Evolutionary conservation across 1,140 invertebrate species (phyloP).

Genomic region (Oscheius sp.): DNA sequence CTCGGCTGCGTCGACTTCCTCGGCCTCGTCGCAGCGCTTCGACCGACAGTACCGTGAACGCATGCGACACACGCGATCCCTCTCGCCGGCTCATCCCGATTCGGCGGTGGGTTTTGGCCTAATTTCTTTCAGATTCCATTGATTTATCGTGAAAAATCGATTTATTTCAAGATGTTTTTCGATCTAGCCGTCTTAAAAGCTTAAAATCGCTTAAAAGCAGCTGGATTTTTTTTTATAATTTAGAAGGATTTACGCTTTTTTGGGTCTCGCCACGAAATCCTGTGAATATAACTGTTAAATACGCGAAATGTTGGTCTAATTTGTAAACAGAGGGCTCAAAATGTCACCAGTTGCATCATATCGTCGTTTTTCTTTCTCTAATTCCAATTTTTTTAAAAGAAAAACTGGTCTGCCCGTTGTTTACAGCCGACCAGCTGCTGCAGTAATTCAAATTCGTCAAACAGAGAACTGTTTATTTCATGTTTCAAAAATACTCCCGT

Average conservation of each 20-base stretch:
- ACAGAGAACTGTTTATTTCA: background rate
- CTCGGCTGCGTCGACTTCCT: background rate
- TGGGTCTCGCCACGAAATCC: too few relatives aligned
- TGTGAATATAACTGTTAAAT: background rate
- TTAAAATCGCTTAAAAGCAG: too few relatives aligned
- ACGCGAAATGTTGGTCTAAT: background rate
- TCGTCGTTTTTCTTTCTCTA: background rate
- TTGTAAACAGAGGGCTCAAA: background rate
- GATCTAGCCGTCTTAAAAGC: too few relatives aligned
- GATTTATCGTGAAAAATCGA: background rate
- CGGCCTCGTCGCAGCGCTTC: background rate
- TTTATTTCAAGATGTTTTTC: too few relatives aligned
- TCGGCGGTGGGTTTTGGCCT: constrained; percentile 18
- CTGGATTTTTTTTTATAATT: background rate
- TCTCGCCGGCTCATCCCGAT: constrained; percentile 34
- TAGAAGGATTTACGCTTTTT: background rate
- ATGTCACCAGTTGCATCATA: background rate
- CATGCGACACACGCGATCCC: constrained; percentile 6
- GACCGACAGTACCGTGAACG: background rate
- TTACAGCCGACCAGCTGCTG: too few relatives aligned
- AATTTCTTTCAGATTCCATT: too few relatives aligned
- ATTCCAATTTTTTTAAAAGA: background rate
- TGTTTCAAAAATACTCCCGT: background rate
- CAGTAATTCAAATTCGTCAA: too few relatives aligned
- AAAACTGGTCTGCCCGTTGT: too few relatives aligned